Percentiles rank a stretch among this genome's conserved stretches.
Conservation (phyloP, 2,113 vertebrate genomes). For the Haplochromis vanheusdeni region DNA sequence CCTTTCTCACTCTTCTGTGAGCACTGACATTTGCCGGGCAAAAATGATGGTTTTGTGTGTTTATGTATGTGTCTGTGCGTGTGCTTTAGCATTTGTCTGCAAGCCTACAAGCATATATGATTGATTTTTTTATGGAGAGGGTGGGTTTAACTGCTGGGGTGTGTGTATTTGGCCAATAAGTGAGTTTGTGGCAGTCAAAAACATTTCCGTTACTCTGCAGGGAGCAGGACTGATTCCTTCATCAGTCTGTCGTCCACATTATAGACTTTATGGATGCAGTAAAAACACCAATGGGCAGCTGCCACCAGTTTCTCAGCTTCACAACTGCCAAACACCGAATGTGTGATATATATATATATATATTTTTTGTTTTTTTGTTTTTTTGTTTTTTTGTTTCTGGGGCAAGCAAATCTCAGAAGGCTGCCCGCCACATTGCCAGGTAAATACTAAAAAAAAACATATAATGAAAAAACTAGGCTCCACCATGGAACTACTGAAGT, state of each 20-base stretch:
- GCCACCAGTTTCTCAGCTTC: neutral
- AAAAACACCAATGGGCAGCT: neutral
- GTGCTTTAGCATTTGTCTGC: neutral
- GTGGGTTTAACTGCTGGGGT: neutral
- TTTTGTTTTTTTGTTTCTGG: rapidly evolving
- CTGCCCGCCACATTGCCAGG: neutral
- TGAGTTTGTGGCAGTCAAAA: neutral
- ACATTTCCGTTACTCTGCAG: conserved; percentile 4
- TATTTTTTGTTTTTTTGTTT: no score
- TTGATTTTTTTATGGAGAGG: neutral
- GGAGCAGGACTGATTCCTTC: conserved; percentile 21
- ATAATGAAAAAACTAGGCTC: neutral
- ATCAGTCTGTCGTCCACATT: conserved; percentile 20
- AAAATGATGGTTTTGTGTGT: neutral
- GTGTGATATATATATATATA: neutral
- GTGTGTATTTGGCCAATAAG: conserved; percentile 2
- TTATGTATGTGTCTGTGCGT: neutral
- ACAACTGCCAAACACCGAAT: neutral
- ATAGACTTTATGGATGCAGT: neutral
- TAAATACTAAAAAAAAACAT: neutral
- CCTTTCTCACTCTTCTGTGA: neutral
- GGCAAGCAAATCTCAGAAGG: neutral
- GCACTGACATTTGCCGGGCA: neutral
- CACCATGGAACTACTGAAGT: neutral
- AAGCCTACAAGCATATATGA: neutral